A percentile compares a stretch with the other conserved stretches of the same genome.
Evolutionary conservation across 2,888 invertebrate genomes (phyloP).

Genomic region (Doris montereyensis): DNA sequence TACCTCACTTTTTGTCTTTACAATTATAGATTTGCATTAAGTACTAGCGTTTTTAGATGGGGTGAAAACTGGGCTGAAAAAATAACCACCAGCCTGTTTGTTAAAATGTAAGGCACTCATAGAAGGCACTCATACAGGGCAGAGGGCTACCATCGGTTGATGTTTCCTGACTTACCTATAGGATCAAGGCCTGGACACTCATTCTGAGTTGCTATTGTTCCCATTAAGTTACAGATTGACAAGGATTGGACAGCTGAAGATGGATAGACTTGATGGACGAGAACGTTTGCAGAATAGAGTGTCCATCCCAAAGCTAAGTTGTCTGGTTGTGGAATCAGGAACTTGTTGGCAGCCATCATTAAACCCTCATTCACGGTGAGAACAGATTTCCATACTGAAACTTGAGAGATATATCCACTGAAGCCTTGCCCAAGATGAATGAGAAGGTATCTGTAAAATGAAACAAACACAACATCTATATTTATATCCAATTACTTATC

Average conservation of each 20-base stretch:
- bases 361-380: neutral
- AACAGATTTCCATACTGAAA: conserved; percentile 21
- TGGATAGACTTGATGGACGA: neutral
- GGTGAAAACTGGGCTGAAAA: too few relatives aligned
- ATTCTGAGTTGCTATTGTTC: neutral
- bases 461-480: too few relatives aligned
- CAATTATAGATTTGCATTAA: too few relatives aligned
- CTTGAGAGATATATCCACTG: conserved; percentile 35
- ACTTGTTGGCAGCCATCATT: neutral
- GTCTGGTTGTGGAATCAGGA: neutral
- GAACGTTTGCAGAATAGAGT: neutral
- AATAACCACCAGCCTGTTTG: too few relatives aligned
- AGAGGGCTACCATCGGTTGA: too few relatives aligned
- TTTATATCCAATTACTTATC: too few relatives aligned
- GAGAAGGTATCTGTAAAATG: conserved; percentile 25
- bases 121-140: too few relatives aligned
- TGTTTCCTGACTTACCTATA: too few relatives aligned
- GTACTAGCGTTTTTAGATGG: too few relatives aligned
- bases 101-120: too few relatives aligned
- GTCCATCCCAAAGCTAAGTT: neutral
- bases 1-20: too few relatives aligned
- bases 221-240: neutral
- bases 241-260: neutral
- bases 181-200: too few relatives aligned
- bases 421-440: conserved; percentile 32